Evolutionary conservation across 1,140 invertebrate species (phyloP), one percentile per base, ranked within the genome.

Genomic region (Drosophila truncata): DNA sequence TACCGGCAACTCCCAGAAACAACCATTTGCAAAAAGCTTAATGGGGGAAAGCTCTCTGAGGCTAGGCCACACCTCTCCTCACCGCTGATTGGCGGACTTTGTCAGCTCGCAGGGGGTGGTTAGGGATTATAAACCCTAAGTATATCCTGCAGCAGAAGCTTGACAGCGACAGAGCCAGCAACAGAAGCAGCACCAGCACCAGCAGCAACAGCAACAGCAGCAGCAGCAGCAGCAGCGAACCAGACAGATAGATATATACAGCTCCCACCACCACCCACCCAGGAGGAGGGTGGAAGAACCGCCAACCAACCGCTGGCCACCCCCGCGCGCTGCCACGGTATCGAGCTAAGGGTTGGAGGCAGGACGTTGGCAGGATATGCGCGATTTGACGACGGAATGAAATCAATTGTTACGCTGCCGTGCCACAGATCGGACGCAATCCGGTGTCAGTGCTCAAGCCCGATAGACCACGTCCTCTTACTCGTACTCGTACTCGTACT

Each of bases 341-440:
- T 29, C 50, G 37, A 16, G 33, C 49, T 73, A 63, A 49, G 78
- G 79, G 78, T 81, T 69, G 78, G 46, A 57, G 72, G 62, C 72
- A 77, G 47, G 71, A 78, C 73, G 74, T 37, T 44, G 71, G 83
- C 91, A 92, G 91, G 91, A 92, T 92, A 92, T 92, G 91, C 88
- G 91, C 87, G 91, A 92, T 92, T 92, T 92, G 91, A 79, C 87
- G 91, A 92, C 91, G 91, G 91, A 92, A 92, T 92, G 91, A 91
- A 92, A 92, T 92, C 91, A 92, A 92, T 92, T 92, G 91, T 92
- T 92, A 92, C 91, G 80, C 84, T 92, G 76, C 91, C 91, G 91
- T 91, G 88, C 91, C 88, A 91, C 91, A 92, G 91, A 91, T 92
- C 91, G 83, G 91, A 91, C 91, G 91, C 91, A 92, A 92, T 88